phyloP scores from a whole-genome alignment of 2,888 invertebrate species.

The Coronaproctus castanopsis region DNA sequence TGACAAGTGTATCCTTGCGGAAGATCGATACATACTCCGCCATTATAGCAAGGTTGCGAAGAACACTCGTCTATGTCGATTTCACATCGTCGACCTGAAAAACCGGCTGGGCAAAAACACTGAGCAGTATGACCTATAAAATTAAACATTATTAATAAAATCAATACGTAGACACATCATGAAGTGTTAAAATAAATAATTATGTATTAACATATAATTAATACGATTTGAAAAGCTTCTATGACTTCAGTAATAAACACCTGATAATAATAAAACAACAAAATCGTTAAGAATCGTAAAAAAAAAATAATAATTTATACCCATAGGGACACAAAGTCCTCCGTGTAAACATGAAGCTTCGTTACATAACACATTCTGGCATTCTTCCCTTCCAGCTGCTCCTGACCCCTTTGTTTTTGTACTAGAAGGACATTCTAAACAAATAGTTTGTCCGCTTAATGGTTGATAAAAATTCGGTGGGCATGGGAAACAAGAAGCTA shows the following conservation, averaged over 20 bases:
- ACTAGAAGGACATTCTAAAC: constrained; percentile 75
- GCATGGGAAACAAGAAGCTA: constrained; percentile 82
- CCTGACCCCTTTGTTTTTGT: constrained; percentile 67
- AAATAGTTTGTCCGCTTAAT: constrained; percentile 58
- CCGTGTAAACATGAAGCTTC: constrained; percentile 78
- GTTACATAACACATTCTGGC: constrained; percentile 66
- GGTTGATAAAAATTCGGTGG: constrained; percentile 84
- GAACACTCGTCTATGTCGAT: constrained; percentile 88
- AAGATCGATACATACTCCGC: constrained; percentile 73
- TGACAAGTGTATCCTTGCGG: constrained; percentile 83
- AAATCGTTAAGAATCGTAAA: too few relatives aligned
- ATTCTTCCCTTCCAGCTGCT: constrained; percentile 63
- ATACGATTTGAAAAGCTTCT: too few relatives aligned
- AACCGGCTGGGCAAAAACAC: constrained; percentile 86
- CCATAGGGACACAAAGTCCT: constrained; percentile 71
- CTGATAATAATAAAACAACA: too few relatives aligned
- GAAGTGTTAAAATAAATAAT: too few relatives aligned
- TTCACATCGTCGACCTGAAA: constrained; percentile 81
- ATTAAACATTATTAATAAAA: too few relatives aligned
- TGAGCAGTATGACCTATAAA: constrained; percentile 51
- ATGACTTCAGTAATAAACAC: too few relatives aligned
- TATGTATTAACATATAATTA: too few relatives aligned
- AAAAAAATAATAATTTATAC: constrained; percentile 18
- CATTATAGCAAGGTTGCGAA: constrained; percentile 83
- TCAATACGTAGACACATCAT: too few relatives aligned